phyloP scores from a whole-genome alignment of 53 echinoderm and acorn worm genomes.

The Zoroaster sp. region DNA sequence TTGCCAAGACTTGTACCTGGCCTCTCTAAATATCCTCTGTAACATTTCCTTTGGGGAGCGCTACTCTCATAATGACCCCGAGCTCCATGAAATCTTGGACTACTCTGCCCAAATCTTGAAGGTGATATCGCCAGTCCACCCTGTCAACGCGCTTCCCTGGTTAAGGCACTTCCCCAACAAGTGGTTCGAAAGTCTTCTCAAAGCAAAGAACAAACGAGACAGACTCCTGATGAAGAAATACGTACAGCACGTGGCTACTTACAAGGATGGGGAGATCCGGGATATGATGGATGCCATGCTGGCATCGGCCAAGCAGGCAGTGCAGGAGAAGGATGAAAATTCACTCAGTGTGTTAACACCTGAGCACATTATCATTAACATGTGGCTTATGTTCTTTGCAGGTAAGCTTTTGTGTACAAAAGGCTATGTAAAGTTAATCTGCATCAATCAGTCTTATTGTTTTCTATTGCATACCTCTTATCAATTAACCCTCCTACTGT shows the following conservation, averaged over 20 bases:
- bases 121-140: slow-evolving; percentile 93
- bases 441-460: too few relatives aligned
- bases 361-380: slow-evolving; percentile 96
- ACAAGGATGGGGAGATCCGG: slow-evolving; percentile 82
- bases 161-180: slow-evolving; percentile 95
- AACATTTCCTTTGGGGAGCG: slow-evolving; percentile 95
- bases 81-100: slow-evolving; percentile 88
- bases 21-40: slow-evolving; percentile 96
- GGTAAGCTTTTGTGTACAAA: slow-evolving; percentile 84
- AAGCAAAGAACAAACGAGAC: slow-evolving; percentile 87
- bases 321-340: slow-evolving; percentile 78
- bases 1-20: slow-evolving; percentile 84
- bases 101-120: slow-evolving; percentile 95
- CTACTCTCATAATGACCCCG: slow-evolving; percentile 81
- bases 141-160: slow-evolving; percentile 97
- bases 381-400: slow-evolving; percentile 99
- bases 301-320: slow-evolving; percentile 85
- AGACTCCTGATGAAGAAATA: slow-evolving; percentile 94
- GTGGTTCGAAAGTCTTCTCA: slow-evolving; percentile 95
- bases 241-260: slow-evolving; percentile 92
- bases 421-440: too few relatives aligned
- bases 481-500: too few relatives aligned
- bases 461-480: too few relatives aligned
- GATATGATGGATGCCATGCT: slow-evolving; percentile 96
- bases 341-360: slow-evolving; percentile 84